Evolutionary conservation across 2,113 vertebrate genomes (phyloP), one percentile per base, ranked within the genome.

Genomic region (Turdus rufiventris): DNA sequence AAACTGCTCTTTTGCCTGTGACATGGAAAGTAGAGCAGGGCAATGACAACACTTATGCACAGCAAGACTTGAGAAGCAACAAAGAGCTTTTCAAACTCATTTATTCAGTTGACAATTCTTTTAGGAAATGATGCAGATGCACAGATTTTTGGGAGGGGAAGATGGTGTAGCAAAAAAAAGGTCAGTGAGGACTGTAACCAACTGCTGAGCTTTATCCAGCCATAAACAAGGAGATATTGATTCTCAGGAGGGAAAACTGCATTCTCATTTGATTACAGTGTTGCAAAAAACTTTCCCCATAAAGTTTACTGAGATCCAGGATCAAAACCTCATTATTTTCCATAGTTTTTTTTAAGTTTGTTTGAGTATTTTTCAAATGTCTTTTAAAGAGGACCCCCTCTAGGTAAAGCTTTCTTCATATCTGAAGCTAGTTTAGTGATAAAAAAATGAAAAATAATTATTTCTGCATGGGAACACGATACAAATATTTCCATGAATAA

Each of bases 241-340:
- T 91, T 87, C 65, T 96, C 48, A 65, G 18, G 67, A 87, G 56
- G 29, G 28, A 87, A 83, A 80, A n/a, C 10, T 73, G 17, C 38
- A 72, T 75, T 91, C 68, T 94, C 6, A 74, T 95, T 94, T 89
- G 56, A 91, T 94, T 92, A 93, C 25, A 83, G 60, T 31, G 34
- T 70, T 78, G 38, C 53, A 86, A 94, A 72, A 89, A 61, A 47
- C 14, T 57, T 91, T 94, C 13, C 66, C 51, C 50, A 75, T 83
- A 94, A 92, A 18, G 26, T 91, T 94, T 94, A 58, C 61, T 78
- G 70, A 94, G 62, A 72, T 89, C n/a, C 67, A 63, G 65, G 74
- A 95, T 94, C 85, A 93, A 97, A 96, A 92, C 0, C 29, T 96
- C 45, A 85, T 79, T 92, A 65, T 91, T 91, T 94, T 91, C 53